Evolutionary conservation across 2,113 vertebrate genomes (phyloP).

Genomic region (Ptilorrhoa leucosticta): DNA sequence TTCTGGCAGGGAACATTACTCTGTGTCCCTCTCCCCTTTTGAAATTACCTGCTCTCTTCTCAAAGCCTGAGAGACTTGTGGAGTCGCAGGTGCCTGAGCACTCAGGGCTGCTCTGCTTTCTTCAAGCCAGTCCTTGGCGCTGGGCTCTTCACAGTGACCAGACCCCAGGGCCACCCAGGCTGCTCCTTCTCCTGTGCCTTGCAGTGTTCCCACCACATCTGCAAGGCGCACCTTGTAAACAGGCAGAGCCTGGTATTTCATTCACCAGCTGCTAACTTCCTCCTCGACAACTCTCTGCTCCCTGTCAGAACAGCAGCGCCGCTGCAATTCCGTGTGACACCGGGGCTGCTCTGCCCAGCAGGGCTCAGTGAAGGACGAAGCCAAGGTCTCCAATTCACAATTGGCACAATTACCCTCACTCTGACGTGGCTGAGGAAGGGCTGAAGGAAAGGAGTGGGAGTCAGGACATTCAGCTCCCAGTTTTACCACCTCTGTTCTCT

Average conservation of each 20-base stretch:
- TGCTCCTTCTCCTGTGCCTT: not conserved
- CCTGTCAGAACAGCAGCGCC: not conserved
- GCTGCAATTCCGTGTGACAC: not conserved
- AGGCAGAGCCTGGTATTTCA: not conserved
- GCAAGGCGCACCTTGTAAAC: not conserved
- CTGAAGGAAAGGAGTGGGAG: not conserved
- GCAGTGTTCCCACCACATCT: not conserved
- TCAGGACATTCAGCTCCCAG: not conserved
- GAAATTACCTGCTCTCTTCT: not conserved
- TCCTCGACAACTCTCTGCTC: not conserved
- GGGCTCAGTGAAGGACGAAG: accelerated
- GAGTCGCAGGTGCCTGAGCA: not conserved
- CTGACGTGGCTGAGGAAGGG: not conserved
- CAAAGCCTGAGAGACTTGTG: not conserved
- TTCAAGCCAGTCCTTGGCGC: not conserved
- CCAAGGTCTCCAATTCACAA: not conserved
- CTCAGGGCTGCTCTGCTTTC: not conserved
- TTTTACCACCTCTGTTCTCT: not conserved
- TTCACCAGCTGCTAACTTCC: not conserved
- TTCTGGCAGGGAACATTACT: not conserved
- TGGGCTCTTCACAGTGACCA: not conserved
- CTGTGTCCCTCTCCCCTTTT: not conserved
- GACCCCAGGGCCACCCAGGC: not conserved
- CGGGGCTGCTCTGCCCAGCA: not conserved
- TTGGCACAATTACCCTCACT: not conserved